phyloP scores from a whole-genome alignment of 2,113 vertebrate genomes.

The Nesoenas mayeri region DNA sequence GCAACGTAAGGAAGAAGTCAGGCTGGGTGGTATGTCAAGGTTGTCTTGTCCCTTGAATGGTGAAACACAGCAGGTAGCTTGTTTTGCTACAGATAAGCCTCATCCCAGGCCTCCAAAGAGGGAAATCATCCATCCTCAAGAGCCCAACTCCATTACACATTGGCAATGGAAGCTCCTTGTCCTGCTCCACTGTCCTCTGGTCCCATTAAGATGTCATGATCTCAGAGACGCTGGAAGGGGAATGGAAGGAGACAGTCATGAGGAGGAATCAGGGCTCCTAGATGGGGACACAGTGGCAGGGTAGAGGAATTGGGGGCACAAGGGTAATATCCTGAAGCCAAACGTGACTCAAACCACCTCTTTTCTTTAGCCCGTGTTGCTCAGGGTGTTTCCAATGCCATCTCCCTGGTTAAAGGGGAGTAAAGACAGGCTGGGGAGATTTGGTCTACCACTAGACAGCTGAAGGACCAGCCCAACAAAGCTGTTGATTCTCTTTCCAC shows the following conservation, averaged over 20 bases:
- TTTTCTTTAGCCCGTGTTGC: background rate
- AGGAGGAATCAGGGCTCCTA: background rate
- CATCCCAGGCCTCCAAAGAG: background rate
- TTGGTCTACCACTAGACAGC: background rate
- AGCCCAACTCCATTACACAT: background rate
- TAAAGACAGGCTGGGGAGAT: background rate
- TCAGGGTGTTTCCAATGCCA: background rate
- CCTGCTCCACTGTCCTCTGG: background rate
- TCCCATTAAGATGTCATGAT: background rate
- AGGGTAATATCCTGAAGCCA: background rate
- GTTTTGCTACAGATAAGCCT: background rate
- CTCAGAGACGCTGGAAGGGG: background rate
- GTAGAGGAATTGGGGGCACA: background rate
- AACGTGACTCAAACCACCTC: background rate
- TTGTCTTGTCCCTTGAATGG: background rate
- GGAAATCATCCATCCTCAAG: background rate
- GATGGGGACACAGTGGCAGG: background rate
- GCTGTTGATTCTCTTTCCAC: background rate
- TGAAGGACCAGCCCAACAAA: background rate
- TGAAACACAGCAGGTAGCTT: background rate
- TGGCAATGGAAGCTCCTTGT: background rate
- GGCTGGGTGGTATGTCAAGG: background rate
- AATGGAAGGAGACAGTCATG: background rate
- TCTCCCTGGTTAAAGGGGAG: background rate
- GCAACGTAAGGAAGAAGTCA: background rate